Evolutionary conservation across 2,888 invertebrate genomes (phyloP).

Genomic region (Folsomia manolachei): DNA sequence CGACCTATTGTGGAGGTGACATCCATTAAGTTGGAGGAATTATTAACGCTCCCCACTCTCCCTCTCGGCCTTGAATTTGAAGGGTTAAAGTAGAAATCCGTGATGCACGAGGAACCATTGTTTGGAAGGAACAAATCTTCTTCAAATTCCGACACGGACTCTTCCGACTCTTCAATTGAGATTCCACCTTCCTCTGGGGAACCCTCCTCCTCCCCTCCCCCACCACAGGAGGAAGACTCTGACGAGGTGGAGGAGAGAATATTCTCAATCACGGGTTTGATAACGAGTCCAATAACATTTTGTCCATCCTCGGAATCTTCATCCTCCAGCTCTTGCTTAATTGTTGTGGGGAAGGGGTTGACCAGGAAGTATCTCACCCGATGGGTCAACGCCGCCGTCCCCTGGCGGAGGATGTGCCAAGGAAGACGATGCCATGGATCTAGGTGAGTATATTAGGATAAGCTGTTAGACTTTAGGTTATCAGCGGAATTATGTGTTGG

Average conservation of each 20-base stretch:
- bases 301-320: neutral
- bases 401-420: too few species aligned
- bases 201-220: too few species aligned
- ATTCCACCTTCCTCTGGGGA: neutral
- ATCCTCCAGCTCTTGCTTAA: neutral
- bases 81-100: neutral
- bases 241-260: neutral
- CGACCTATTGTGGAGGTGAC: neutral
- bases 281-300: neutral
- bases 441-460: too few species aligned
- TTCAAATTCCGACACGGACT: neutral
- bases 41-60: too few species aligned
- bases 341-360: too few species aligned
- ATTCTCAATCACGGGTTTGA: slow-evolving; percentile 2
- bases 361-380: too few species aligned
- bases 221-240: too few species aligned
- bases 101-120: neutral
- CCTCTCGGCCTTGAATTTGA: too few species aligned
- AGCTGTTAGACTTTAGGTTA: too few species aligned
- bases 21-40: neutral
- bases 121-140: neutral
- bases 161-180: neutral
- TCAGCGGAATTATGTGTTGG: too few species aligned
- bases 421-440: too few species aligned
- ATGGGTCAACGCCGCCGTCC: too few species aligned